Evolutionary conservation across 2,113 vertebrate genomes (phyloP).

Genomic region (Pachyramphus minor): DNA sequence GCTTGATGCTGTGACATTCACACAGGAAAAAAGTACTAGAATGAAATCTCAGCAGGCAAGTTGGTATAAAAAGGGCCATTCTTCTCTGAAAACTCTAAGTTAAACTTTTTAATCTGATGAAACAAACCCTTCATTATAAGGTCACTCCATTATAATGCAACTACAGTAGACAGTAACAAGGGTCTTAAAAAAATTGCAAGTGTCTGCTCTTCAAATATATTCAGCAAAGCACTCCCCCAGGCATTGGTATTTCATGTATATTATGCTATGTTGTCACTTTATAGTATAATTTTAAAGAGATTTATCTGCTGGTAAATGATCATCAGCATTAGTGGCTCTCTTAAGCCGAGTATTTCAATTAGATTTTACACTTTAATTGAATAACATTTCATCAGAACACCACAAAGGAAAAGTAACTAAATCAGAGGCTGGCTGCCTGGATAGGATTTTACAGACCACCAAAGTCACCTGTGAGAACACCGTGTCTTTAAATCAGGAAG

Average conservation of each 20-base stretch:
- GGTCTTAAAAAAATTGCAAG: background rate
- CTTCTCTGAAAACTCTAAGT: background rate
- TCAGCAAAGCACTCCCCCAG: background rate
- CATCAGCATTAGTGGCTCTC: background rate
- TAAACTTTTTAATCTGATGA: background rate
- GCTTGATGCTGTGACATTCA: background rate
- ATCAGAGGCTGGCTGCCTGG: background rate
- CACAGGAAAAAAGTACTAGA: fast-evolving
- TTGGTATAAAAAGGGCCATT: background rate
- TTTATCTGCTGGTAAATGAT: background rate
- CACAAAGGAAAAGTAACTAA: background rate
- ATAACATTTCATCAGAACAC: background rate
- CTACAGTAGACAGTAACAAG: background rate
- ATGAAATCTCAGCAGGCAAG: background rate
- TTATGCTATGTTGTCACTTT: background rate
- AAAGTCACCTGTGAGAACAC: background rate
- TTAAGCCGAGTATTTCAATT: background rate
- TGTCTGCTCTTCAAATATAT: background rate
- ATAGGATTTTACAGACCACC: fast-evolving
- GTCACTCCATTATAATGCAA: background rate
- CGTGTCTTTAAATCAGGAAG: background rate
- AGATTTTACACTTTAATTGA: background rate
- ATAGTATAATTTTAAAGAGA: background rate
- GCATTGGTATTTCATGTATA: background rate
- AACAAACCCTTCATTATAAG: background rate